Evolutionary conservation across 2,797 vertebrate genomes (phyloP), one percentile per base, ranked within the genome.

Genomic region (Oreortyx pictus): DNA sequence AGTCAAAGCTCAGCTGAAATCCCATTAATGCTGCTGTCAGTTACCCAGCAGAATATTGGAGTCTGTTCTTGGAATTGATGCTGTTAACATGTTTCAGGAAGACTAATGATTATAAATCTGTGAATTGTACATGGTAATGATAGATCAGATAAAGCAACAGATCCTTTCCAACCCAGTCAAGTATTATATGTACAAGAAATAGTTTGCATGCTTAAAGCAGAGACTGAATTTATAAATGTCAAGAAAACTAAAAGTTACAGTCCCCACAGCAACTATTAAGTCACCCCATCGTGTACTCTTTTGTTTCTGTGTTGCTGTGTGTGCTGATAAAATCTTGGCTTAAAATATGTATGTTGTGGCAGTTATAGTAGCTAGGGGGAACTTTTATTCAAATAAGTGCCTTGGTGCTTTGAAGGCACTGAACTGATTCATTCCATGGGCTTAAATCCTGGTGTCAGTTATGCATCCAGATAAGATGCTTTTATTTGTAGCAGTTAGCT

Each of bases 71-170:
- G 65, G 75, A 87, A 57, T 13, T 90, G 72, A 37, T 19, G 33
- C 83, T 93, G 49, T 72, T 94, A 75, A 27, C 67, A 3, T 25
- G 79, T 80, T 94, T 81, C 14, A 44, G 46, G 50, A 81, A 88
- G 62, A 75, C 35, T 31, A 67, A 49, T 82, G 37, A 41, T 39
- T 33, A 33, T 68, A 81, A 65, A 71, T 76, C 25, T 43, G 31
- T 66, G 49, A 87, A 31, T 61, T 0, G 5, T 77, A 27, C 25
- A 35, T 27, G 65, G 13, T 95, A 39, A 31, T 74, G 61, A 49
- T 25, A 83, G 72, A 79, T 86, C 43, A 70, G 56, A 46, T 90
- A 74, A 1, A 92, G 65, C 31, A 89, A 74, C 11, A 82, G 41
- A 49, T 66, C 44, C 43, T 75, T 73, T 88, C 41, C 37, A 46